Percentiles rank a stretch among this genome's conserved stretches.
Conservation (phyloP, 2,888 invertebrate species). For the Eilema caniola region DNA sequence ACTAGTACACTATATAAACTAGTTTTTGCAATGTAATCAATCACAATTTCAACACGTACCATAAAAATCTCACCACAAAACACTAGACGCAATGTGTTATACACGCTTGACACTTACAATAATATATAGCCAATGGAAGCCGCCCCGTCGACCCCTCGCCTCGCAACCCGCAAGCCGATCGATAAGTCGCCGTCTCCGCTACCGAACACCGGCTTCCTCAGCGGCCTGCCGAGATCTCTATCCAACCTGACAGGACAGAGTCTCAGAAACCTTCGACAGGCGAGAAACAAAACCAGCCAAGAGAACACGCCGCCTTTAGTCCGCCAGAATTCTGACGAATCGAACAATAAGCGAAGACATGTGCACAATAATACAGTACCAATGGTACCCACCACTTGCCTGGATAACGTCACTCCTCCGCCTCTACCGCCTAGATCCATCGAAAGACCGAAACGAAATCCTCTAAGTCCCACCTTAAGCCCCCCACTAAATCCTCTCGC, state of each 20-base stretch:
- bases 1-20: neutral
- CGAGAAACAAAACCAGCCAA: constrained; percentile 60
- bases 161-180: constrained; percentile 28
- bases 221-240: constrained; percentile 79
- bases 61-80: constrained; percentile 40
- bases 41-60: constrained; percentile 12
- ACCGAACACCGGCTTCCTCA: constrained; percentile 73
- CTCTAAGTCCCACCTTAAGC: constrained; percentile 53
- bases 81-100: constrained; percentile 33
- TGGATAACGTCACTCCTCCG: constrained; percentile 77
- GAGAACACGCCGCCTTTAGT: constrained; percentile 67
- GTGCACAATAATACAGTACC: constrained; percentile 75
- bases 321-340: constrained; percentile 72
- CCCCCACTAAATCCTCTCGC: constrained; percentile 62
- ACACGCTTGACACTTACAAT: constrained; percentile 30
- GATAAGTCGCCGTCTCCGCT: constrained; percentile 41
- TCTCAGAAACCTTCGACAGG: constrained; percentile 70
- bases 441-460: constrained; percentile 67
- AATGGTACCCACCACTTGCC: constrained; percentile 76
- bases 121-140: constrained; percentile 30
- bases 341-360: constrained; percentile 59
- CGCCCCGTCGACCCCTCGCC: constrained; percentile 29
- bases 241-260: constrained; percentile 84
- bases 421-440: constrained; percentile 73
- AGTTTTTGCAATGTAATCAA: neutral